Evolutionary conservation across 1,140 invertebrate genomes (phyloP).

Genomic region (Lepeophtheirus salmonis): DNA sequence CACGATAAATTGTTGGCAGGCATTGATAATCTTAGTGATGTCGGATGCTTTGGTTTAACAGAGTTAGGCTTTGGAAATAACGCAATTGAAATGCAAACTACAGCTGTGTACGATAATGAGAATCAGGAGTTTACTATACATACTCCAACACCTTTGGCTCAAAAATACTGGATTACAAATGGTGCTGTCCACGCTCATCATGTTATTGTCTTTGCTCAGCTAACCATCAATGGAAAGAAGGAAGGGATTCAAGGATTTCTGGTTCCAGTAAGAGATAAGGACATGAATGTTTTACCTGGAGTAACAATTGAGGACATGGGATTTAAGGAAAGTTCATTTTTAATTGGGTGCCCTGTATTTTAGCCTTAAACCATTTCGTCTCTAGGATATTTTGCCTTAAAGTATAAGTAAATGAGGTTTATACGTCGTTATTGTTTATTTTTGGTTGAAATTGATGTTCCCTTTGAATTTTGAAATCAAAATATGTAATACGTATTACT

Average conservation of each 20-base stretch:
- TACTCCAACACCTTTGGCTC: conserved; percentile 25
- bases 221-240: conserved; percentile 23
- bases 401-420: too few relatives aligned
- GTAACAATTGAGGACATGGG: conserved; percentile 29
- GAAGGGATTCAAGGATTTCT: conserved; percentile 27
- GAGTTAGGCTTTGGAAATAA: conserved; percentile 29
- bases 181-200: conserved; percentile 28
- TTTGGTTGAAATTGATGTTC: too few relatives aligned
- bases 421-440: too few relatives aligned
- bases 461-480: too few relatives aligned
- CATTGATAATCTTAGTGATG: conserved; percentile 26
- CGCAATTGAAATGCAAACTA: conserved; percentile 29
- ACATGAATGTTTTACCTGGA: conserved; percentile 24
- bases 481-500: too few relatives aligned
- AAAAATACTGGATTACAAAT: conserved; percentile 30
- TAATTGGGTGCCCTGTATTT: too few relatives aligned
- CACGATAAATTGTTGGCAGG: conserved; percentile 25
- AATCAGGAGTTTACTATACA: conserved; percentile 26
- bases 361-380: too few relatives aligned
- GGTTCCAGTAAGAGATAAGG: conserved; percentile 26
- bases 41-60: conserved; percentile 28
- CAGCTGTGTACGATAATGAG: conserved; percentile 25
- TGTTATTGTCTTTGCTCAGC: conserved; percentile 27
- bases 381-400: too few relatives aligned
- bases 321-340: conserved; percentile 22